Evolutionary conservation across 2,888 invertebrate species (phyloP).

Genomic region (Blastobasis lacticolella): DNA sequence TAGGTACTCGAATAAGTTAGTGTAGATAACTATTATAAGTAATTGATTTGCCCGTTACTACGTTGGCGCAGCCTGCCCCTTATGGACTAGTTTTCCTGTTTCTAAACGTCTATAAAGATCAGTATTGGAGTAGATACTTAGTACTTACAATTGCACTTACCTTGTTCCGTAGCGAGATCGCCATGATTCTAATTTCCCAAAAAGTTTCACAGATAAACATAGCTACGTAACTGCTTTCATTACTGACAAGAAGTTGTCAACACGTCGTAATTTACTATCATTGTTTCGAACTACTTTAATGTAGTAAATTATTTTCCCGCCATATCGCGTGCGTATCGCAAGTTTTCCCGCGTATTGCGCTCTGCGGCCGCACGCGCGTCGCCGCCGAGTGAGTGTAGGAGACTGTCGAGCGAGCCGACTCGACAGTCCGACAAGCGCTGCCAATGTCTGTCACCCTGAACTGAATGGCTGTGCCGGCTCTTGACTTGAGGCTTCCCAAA

Average conservation of each 20-base stretch:
- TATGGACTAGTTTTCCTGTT: no score
- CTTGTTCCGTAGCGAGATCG: slow-evolving; percentile 32
- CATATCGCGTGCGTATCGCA: slow-evolving; percentile 34
- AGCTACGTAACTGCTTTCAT: neutral
- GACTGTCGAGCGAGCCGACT: slow-evolving; percentile 31
- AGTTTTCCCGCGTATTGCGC: slow-evolving; percentile 44
- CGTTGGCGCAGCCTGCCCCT: no score
- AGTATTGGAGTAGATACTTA: neutral
- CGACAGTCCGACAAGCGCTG: slow-evolving; percentile 8
- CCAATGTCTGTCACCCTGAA: slow-evolving; percentile 10
- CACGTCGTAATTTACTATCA: no score
- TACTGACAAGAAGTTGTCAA: no score
- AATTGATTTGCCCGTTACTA: no score
- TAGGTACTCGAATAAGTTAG: no score
- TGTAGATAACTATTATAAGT: no score
- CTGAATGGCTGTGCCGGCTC: slow-evolving; percentile 1
- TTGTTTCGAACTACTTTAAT: neutral
- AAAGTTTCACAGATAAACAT: slow-evolving; percentile 20
- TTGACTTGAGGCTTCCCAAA: neutral
- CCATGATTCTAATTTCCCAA: slow-evolving; percentile 32
- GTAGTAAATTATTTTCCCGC: slow-evolving; percentile 39
- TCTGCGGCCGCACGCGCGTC: slow-evolving; percentile 24
- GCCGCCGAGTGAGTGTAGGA: slow-evolving; percentile 30
- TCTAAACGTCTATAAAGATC: no score
- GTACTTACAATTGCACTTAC: slow-evolving; percentile 26